These are phyloP conservation scores for Stictonetta naevosa DNA, from an alignment of 2,113 vertebrate genomes.

Conservation along the genomic window DNA sequence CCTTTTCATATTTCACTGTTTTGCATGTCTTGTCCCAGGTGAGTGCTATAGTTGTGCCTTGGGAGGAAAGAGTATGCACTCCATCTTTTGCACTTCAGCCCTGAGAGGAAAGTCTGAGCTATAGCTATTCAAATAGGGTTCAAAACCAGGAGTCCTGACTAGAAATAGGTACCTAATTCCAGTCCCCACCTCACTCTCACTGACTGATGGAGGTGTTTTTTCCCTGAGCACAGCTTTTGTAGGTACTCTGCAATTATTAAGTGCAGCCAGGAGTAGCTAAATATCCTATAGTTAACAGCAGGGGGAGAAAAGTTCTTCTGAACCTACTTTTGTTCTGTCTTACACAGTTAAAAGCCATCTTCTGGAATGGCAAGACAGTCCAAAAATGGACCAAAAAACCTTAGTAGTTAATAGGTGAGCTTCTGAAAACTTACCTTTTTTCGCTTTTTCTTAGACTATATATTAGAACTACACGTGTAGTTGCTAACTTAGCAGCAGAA, in stretches of 20 bases:
- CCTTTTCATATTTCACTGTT: conserved; percentile 9
- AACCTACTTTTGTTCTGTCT: neutral
- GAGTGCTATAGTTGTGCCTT: neutral
- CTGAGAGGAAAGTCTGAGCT: neutral
- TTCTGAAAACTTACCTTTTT: neutral
- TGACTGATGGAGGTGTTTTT: neutral
- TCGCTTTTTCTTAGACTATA: neutral
- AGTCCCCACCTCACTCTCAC: neutral
- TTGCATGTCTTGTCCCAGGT: neutral
- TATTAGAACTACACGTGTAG: neutral
- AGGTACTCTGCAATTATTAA: neutral
- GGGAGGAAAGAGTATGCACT: neutral
- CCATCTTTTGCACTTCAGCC: neutral
- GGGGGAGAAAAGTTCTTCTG: neutral
- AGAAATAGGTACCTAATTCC: neutral
- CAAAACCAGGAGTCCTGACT: neutral
- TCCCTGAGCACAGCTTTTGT: neutral
- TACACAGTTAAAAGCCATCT: neutral
- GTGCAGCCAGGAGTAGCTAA: neutral
- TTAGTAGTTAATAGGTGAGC: neutral
- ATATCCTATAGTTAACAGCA: neutral
- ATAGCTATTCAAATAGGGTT: neutral
- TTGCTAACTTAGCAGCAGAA: neutral
- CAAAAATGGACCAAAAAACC: neutral
- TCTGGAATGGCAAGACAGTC: neutral